Percentiles rank a stretch among this genome's conserved stretches.
Conservation (phyloP, 2,888 invertebrate species). For the Boloria selene region DNA sequence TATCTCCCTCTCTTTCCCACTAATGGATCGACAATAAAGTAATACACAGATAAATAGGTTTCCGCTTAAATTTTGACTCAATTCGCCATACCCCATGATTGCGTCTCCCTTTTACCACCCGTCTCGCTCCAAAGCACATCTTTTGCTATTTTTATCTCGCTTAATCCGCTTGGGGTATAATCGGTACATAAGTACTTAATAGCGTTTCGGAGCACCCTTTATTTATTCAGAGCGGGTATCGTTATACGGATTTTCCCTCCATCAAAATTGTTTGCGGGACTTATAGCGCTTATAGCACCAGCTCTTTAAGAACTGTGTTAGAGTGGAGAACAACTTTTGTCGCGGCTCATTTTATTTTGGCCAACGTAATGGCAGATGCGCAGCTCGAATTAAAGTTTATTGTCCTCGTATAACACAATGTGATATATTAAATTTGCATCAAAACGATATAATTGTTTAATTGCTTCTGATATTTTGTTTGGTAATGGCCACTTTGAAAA, state of each 20-base stretch:
- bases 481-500: conserved; percentile 36
- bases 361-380: conserved; percentile 58
- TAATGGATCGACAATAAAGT: conserved; percentile 81
- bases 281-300: conserved; percentile 65
- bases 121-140: conserved; percentile 40
- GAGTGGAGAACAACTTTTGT: conserved; percentile 41
- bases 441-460: conserved; percentile 71
- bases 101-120: conserved; percentile 65
- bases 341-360: conserved; percentile 53
- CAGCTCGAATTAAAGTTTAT: conserved; percentile 63
- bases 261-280: conserved; percentile 75
- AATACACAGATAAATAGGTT: conserved; percentile 79
- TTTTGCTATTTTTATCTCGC: conserved; percentile 51
- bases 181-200: conserved; percentile 81
- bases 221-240: conserved; percentile 74
- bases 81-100: conserved; percentile 77
- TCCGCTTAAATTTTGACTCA: conserved; percentile 79
- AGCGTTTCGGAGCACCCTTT: conserved; percentile 74
- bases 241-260: conserved; percentile 57
- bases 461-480: conserved; percentile 48
- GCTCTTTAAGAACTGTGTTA: conserved; percentile 48
- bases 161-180: conserved; percentile 72
- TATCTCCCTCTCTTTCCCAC: conserved; percentile 53
- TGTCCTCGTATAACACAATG: conserved; percentile 53
- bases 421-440: conserved; percentile 71